Evolutionary conservation across 2,797 vertebrate species (phyloP).

Genomic region (Tenualosa thibaudeaui): DNA sequence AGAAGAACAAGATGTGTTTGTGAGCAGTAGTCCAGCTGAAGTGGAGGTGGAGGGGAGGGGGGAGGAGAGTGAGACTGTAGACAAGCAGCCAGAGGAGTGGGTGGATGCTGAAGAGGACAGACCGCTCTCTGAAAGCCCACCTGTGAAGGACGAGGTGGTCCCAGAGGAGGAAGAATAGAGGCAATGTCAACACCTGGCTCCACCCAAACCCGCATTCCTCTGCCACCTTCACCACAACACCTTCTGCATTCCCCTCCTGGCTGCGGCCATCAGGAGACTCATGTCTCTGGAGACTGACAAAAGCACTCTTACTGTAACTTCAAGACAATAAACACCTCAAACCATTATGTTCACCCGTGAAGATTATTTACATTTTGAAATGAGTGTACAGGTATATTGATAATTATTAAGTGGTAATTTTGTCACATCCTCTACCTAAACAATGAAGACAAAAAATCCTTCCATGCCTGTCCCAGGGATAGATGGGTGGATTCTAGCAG

Average conservation of each 20-base stretch:
- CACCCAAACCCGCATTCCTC: not conserved
- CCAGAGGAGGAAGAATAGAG: conserved; percentile 29
- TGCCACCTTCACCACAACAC: not conserved
- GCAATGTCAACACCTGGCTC: not conserved
- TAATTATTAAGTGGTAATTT: too few species aligned
- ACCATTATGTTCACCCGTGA: not conserved
- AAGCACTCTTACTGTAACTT: not conserved
- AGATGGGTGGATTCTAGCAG: too few species aligned
- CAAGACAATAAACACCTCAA: not conserved
- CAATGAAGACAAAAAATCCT: too few species aligned
- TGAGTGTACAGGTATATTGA: too few species aligned
- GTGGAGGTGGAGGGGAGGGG: not conserved
- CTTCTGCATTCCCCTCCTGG: not conserved
- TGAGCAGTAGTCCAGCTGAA: not conserved
- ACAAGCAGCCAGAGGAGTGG: not conserved
- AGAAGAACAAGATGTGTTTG: conserved; percentile 41
- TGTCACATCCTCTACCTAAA: too few species aligned
- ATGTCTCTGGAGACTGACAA: not conserved
- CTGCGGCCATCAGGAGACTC: not conserved
- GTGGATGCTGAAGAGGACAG: not conserved
- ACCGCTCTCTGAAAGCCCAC: not conserved
- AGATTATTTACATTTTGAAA: not conserved
- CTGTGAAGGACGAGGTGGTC: not conserved
- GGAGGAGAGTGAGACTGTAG: not conserved
- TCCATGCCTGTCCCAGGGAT: too few species aligned